Conservation (phyloP, 2,113 vertebrate species). For the Chelonoidis abingdonii region DNA sequence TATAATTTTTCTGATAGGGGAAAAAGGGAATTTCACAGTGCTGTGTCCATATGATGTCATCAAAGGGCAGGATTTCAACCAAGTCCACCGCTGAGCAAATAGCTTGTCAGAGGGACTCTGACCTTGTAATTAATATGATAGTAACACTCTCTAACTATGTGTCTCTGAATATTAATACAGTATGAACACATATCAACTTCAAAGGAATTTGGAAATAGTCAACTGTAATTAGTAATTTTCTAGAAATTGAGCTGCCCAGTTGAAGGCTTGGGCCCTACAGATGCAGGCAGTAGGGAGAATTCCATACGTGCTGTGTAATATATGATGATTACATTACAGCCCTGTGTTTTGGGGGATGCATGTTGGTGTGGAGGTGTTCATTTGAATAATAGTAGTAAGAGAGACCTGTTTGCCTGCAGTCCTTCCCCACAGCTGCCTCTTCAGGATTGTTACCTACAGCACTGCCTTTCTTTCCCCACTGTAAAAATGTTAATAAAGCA, state of each 20-base stretch:
- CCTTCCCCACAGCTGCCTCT: neutral
- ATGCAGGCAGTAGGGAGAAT: neutral
- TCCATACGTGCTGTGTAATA: neutral
- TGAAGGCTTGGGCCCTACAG: neutral
- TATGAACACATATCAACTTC: neutral
- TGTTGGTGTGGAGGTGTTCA: neutral
- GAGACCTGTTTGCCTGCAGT: neutral
- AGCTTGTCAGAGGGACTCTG: neutral
- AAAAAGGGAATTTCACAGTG: constrained; percentile 42
- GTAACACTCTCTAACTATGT: neutral
- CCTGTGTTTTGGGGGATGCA: neutral
- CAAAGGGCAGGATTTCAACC: neutral
- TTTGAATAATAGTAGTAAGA: neutral
- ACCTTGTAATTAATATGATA: neutral
- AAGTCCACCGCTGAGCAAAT: neutral
- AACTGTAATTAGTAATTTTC: neutral
- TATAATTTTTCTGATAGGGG: constrained; percentile 17
- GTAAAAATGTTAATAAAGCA: neutral
- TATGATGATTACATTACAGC: neutral
- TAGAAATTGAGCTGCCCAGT: neutral
- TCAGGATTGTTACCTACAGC: neutral
- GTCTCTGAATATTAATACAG: neutral
- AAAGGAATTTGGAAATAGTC: neutral
- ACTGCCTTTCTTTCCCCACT: neutral
- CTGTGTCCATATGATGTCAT: constrained; percentile 44